Evolutionary conservation across 2,797 vertebrate genomes (phyloP), one percentile per base, ranked within the genome.

Genomic region (Allenopithecus nigroviridis): DNA sequence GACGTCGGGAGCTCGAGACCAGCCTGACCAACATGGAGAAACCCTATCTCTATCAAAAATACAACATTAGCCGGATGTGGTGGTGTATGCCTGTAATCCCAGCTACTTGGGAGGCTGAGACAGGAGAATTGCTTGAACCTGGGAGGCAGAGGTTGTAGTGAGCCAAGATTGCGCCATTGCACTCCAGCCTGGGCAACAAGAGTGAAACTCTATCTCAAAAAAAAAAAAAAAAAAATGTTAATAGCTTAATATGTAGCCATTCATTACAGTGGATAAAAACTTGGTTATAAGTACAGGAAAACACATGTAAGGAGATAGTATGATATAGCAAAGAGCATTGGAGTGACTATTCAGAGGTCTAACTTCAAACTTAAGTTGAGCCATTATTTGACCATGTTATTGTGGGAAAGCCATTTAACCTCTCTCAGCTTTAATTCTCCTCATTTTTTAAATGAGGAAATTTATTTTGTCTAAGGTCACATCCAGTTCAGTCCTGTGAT

Each of bases 391-490:
- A 78, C 33, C 87, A 13, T 16, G 8, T 93, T 95, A 76, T 83
- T 79, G 41, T 64, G 41, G 9, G 19, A 95, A 95, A 95, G 75
- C 28, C 53, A 50, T 61, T 93, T 83, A 89, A 59, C n/a, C 16
- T 64, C 41, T 81, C 41, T 83, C 81, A 86, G 22, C 17, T 48
- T 81, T 6, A 78, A 33, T 83, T 92, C 70, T 79, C 79, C 26
- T 95, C 78, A 43, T 84, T 89, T 93, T 76, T 93, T 89, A 96
- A 94, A 86, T 50, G 12, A 78, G 80, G 70, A 9, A 33, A 83
- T 86, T 17, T n/a, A 30, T 83, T 96, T 78, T 92, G 64, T 91
- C 76, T 91, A 88, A 96, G 75, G 74, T 78, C 70, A 93, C 5
- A 95, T 72, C n/a, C 26, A 55, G 0, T 96, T 92, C 55, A 81